phyloP scores from a whole-genome alignment of 1,140 invertebrate genomes.

The Thaumatotibia leucotreta region DNA sequence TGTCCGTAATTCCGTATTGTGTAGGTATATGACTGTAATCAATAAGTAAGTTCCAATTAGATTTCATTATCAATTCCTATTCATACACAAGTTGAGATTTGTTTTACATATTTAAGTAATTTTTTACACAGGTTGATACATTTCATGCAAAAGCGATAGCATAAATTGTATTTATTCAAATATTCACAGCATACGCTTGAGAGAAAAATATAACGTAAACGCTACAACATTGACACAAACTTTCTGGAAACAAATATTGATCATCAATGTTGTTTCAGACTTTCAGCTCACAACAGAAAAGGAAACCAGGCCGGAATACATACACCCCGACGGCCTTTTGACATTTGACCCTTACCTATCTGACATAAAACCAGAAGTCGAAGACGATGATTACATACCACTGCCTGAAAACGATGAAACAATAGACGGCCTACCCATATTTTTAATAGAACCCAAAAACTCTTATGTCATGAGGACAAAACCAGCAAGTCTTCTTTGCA shows the following conservation, averaged over 20 bases:
- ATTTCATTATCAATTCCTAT: too few relatives aligned
- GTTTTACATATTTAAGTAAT: too few relatives aligned
- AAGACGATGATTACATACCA: conserved; percentile 66
- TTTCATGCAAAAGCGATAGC: too few relatives aligned
- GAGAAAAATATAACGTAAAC: too few relatives aligned
- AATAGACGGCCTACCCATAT: conserved; percentile 84
- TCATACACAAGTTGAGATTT: too few relatives aligned
- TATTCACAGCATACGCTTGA: too few relatives aligned
- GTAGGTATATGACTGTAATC: too few relatives aligned
- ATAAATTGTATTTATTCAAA: too few relatives aligned
- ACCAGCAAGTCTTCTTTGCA: conserved; percentile 89
- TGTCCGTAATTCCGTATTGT: too few relatives aligned
- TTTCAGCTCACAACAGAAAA: conserved; percentile 57
- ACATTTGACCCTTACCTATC: conserved; percentile 67
- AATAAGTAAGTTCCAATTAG: too few relatives aligned
- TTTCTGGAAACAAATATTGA: not conserved
- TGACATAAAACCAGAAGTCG: conserved; percentile 57
- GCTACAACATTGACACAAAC: too few relatives aligned
- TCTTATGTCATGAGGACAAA: conserved; percentile 92
- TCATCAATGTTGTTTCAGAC: conserved; percentile 39
- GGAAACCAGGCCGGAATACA: conserved; percentile 63
- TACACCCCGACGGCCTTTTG: conserved; percentile 59
- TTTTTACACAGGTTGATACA: too few relatives aligned
- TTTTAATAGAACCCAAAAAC: conserved; percentile 90
- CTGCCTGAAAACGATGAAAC: conserved; percentile 66